phyloP scores from a whole-genome alignment of 2,113 vertebrate genomes.

The Thomomys bottae region DNA sequence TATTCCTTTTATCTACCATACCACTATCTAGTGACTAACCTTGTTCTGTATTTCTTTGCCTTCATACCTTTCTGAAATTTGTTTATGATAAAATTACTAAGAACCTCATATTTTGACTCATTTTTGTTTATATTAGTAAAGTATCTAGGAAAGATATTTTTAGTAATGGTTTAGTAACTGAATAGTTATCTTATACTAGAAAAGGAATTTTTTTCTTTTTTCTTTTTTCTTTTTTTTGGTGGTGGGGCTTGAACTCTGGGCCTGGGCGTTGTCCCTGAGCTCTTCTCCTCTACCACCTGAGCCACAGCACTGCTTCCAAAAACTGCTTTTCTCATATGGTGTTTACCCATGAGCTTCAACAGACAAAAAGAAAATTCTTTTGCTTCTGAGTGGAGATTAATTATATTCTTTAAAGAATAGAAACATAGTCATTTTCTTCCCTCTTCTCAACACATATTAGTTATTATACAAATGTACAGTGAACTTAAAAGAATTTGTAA shows the following conservation, averaged over 20 bases:
- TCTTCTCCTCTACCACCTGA: no score
- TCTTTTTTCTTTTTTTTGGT: no score
- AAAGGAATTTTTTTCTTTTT: no score
- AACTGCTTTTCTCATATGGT: slow-evolving; percentile 8
- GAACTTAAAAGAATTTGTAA: slow-evolving; percentile 45
- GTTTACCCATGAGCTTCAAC: not conserved
- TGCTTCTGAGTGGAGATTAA: not conserved
- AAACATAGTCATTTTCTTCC: not conserved
- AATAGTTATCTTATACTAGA: not conserved
- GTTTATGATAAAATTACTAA: slow-evolving; percentile 3
- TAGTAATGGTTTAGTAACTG: not conserved
- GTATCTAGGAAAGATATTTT: not conserved
- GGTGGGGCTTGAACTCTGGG: no score
- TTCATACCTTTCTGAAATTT: not conserved
- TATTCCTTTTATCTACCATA: not conserved
- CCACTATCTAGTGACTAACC: no score
- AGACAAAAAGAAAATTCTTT: slow-evolving; percentile 30
- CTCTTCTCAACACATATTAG: not conserved
- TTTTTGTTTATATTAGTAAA: slow-evolving; percentile 36
- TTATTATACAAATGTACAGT: not conserved
- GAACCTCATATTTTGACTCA: not conserved
- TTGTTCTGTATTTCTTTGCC: not conserved
- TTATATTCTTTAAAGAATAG: slow-evolving; percentile 27
- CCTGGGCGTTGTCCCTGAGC: no score
- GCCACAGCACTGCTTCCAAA: no score